Evolutionary conservation across 2,888 invertebrate species (phyloP).

Genomic region (Synanthedon formicaeformis): DNA sequence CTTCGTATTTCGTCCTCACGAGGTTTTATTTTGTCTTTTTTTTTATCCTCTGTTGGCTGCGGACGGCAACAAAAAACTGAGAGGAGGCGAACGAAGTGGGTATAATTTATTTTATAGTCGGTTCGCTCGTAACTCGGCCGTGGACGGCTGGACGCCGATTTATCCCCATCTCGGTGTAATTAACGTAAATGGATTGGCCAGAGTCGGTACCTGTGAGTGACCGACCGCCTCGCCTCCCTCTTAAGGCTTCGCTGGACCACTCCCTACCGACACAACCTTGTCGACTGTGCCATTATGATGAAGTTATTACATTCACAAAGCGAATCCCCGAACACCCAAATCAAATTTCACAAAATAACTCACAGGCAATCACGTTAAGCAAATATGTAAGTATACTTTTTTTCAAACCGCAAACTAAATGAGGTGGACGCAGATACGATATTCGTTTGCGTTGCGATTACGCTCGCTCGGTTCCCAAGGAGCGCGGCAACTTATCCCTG

Average conservation of each 20-base stretch:
- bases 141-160: conserved; percentile 69
- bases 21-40: conserved; percentile 64
- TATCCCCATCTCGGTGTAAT: conserved; percentile 67
- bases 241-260: conserved; percentile 25
- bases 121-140: conserved; percentile 68
- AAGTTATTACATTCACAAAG: background rate
- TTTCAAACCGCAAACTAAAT: conserved; percentile 50
- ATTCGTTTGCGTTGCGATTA: conserved; percentile 32
- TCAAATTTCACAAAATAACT: conserved; percentile 8
- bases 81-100: conserved; percentile 68
- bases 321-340: background rate
- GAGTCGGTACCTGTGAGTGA: conserved; percentile 39
- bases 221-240: conserved; percentile 26
- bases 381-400: conserved; percentile 18
- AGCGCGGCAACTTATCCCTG: conserved; percentile 55
- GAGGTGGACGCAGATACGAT: conserved; percentile 39
- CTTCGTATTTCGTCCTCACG: conserved; percentile 69
- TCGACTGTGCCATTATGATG: conserved; percentile 1
- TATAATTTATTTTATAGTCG: conserved; percentile 71
- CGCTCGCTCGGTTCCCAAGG: conserved; percentile 46
- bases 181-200: conserved; percentile 70
- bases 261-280: conserved; percentile 15
- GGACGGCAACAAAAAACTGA: conserved; percentile 66
- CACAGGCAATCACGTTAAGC: conserved; percentile 44
- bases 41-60: conserved; percentile 44